phyloP scores from a whole-genome alignment of 92 coral and sea anemone genomes.

The Zoanthus gigantus region DNA sequence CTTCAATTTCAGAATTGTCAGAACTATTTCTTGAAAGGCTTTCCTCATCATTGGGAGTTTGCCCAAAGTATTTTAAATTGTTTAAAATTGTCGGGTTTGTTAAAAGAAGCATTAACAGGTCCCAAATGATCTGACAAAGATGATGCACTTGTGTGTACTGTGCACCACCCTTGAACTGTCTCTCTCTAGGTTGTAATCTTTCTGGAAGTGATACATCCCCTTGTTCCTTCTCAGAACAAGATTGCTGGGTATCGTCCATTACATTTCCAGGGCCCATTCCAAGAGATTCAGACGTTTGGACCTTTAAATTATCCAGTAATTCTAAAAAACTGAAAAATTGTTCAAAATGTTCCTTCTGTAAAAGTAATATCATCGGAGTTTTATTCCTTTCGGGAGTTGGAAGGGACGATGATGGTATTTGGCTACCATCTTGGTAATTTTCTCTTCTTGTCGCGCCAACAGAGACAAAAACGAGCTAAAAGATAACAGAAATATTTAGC shows the following conservation, averaged over 20 bases:
- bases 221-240: neutral
- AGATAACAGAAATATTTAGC: neutral
- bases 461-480: conserved; percentile 95
- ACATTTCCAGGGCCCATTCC: conserved; percentile 5
- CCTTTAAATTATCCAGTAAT: conserved; percentile 77
- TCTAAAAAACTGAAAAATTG: conserved; percentile 88
- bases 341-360: conserved; percentile 87
- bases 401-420: conserved; percentile 87
- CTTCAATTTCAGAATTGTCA: conserved; percentile 5
- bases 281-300: conserved; percentile 29
- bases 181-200: conserved; percentile 11
- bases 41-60: conserved; percentile 35
- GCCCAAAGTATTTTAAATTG: conserved; percentile 85
- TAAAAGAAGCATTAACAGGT: conserved; percentile 85
- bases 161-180: neutral
- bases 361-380: conserved; percentile 90
- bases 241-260: conserved; percentile 1
- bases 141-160: conserved; percentile 75
- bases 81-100: conserved; percentile 84
- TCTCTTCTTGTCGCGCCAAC: conserved; percentile 95
- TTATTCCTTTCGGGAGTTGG: conserved; percentile 89
- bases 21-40: conserved; percentile 20
- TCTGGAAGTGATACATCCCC: neutral
- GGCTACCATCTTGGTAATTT: conserved; percentile 80
- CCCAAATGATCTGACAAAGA: conserved; percentile 93